Evolutionary conservation across 2,888 invertebrate genomes (phyloP), one percentile per base, ranked within the genome.

Genomic region (Oscheius sp.): DNA sequence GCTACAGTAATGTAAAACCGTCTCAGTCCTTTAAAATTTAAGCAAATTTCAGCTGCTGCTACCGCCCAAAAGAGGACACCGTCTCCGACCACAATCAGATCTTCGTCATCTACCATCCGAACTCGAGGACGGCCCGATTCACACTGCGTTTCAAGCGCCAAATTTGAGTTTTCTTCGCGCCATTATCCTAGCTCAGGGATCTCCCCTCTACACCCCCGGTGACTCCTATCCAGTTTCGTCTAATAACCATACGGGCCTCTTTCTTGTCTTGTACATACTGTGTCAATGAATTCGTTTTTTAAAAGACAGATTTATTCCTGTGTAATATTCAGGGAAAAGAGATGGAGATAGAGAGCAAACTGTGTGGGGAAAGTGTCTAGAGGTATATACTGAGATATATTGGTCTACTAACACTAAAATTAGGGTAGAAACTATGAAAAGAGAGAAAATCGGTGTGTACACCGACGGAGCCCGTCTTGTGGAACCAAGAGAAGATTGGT

Each of bases 31-130:
- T 29, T 21, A 21, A 9, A n/a, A 9, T 9, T 21, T 2, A 29
- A 7, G 2, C 32, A 33, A 21, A 29, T 74, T 74, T 58, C 80
- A 88, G 88, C 72, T 88, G 88, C 65, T 88, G 88, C 71, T 88
- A 88, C 66, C 88, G 88, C 10, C 88, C 88, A 11, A 88, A 88
- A 71, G 88, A 88, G 71, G 88, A 88, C 76, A 88, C 88, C 0
- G 70, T 88, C 21, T 88, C 87, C 11, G 88, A 88, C 65, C 81
- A 81, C 65, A 87, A 85, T 63, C 88, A 88, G 74, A 84, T 88
- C 58, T 88, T 88, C 74, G 80, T 88, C 37, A 85, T 88, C 79
- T 88, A 86, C 76, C 87, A 88, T 73, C 88, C 88, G 35, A 88
- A 88, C 75, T 88, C 86, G 2, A 81, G 88, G 35, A 88, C 87